Evolutionary conservation across 2,797 vertebrate genomes (phyloP), one percentile per base, ranked within the genome.

Genomic region (Syngnathus acus): DNA sequence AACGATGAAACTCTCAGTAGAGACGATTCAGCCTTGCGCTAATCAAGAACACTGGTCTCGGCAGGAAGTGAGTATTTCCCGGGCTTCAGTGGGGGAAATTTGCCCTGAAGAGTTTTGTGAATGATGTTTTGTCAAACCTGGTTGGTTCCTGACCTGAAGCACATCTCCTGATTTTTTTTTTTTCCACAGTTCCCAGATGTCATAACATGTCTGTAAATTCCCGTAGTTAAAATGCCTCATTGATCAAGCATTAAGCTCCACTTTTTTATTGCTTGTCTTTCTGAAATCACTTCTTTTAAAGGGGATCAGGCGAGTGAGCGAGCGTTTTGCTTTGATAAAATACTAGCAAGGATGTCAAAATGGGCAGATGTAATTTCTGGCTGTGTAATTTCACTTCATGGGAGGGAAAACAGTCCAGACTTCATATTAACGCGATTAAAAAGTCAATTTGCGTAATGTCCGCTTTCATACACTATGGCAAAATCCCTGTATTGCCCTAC

Each of bases 21-120:
- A 84, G 84, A 82, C 83, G 75, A 84, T 80, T 84, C 84, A 86
- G 82, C 81, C 79, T 84, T 84, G 85, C 85, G 82, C 78, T 82
- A 87, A 87, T 83, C 72, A 81, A 85, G 76, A 88, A 83, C 79
- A 77, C 68, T 72, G 83, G 81, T 84, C 79, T 72, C 83, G 81
- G 79, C 84, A 86, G 78, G 74, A 76, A 87, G 69, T 65, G 65
- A 82, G 78, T 62, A 71, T 83, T 87, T 87, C 78, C 72, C 81
- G 78, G 78, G 78, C 79, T 65, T 84, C 81, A 84, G 75, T 57
- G 47, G 73, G 45, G 76, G 80, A 11, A 32, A 6, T 16, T 81
- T 73, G 83, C 67, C 71, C 39, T 2, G 61, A 71, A 74, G 53
- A 74, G 68, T 42, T 74, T 68, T 48, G 43, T 70, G 70, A 39